Evolutionary conservation across 2,797 vertebrate species (phyloP).

Genomic region (Megalops cyprinoides): DNA sequence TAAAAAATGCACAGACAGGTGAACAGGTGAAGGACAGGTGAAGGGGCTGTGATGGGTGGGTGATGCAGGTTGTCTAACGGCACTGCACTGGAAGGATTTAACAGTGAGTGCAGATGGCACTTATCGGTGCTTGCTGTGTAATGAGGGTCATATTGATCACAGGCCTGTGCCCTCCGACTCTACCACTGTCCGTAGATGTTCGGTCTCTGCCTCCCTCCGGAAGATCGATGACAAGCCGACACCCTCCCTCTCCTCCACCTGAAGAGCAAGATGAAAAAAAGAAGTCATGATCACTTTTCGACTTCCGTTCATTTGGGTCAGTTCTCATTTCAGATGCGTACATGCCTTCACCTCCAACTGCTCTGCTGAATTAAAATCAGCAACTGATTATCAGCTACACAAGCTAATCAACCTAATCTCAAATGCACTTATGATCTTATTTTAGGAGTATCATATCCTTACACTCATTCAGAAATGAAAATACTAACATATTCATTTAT

Average conservation of each 20-base stretch:
- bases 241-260: background rate
- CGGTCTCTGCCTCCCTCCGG: background rate
- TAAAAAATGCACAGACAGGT: background rate
- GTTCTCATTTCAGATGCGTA: slow-evolving; percentile 54
- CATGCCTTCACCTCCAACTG: slow-evolving; percentile 56
- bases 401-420: slow-evolving; percentile 35
- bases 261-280: slow-evolving; percentile 13
- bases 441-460: slow-evolving; percentile 29
- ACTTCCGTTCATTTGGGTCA: slow-evolving; percentile 60
- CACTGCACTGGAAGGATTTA: slow-evolving; percentile 32
- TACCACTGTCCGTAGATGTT: background rate
- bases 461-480: slow-evolving; percentile 31
- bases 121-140: slow-evolving; percentile 33
- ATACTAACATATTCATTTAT: slow-evolving; percentile 30
- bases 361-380: slow-evolving; percentile 54
- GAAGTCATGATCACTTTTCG: slow-evolving; percentile 37
- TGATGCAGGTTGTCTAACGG: too few relatives aligned
- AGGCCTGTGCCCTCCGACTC: background rate
- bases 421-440: slow-evolving; percentile 42
- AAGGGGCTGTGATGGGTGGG: background rate
- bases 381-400: slow-evolving; percentile 40
- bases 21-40: background rate
- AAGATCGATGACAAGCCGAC: background rate
- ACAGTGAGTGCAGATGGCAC: slow-evolving; percentile 25
- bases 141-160: slow-evolving; percentile 43